These are phyloP conservation scores for Mantis religiosa DNA, from an alignment of 2,888 invertebrate species.

Conservation along the genomic window DNA sequence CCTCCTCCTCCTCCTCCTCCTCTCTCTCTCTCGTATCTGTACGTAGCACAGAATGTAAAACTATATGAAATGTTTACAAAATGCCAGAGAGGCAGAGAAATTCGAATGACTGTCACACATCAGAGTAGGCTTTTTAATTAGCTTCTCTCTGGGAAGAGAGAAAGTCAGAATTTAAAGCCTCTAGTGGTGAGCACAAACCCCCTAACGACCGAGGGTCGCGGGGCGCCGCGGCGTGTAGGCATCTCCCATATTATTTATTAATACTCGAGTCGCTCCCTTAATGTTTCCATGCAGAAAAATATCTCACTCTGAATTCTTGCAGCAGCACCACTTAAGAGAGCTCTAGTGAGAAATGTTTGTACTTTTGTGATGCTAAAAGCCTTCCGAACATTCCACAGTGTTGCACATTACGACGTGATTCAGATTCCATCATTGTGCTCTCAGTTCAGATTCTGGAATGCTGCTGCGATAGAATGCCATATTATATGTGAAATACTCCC, in stretches of 20 bases:
- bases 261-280: neutral
- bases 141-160: neutral
- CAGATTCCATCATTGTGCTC: too few species aligned
- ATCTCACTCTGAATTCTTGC: neutral
- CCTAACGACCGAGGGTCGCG: neutral
- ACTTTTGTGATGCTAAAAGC: neutral
- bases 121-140: too few species aligned
- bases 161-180: neutral
- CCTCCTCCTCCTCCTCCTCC: too few species aligned
- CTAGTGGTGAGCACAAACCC: neutral
- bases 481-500: too few species aligned
- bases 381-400: neutral
- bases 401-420: neutral
- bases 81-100: too few species aligned
- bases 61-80: too few species aligned
- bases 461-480: too few species aligned
- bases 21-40: too few species aligned
- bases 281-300: neutral
- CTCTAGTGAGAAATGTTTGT: neutral
- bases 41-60: too few species aligned
- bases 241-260: neutral
- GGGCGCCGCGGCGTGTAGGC: too few species aligned
- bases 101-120: too few species aligned
- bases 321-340: neutral
- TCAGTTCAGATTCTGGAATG: too few species aligned